Evolutionary conservation across 35 echinoderm and acorn worm genomes (phyloP), one percentile per base, ranked within the genome.

Genomic region (Patiria miniata): DNA sequence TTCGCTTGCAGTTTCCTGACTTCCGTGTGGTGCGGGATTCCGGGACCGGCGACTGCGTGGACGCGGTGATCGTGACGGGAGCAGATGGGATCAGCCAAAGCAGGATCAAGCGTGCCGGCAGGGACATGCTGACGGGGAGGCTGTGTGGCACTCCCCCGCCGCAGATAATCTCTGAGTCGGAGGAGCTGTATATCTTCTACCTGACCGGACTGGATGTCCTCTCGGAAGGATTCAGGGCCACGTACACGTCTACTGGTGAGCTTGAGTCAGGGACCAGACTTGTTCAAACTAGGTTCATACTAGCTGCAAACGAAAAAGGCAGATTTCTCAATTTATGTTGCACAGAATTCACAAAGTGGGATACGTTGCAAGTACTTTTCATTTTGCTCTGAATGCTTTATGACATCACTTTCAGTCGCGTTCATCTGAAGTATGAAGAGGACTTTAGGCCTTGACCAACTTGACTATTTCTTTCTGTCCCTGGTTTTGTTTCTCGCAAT

Each of bases 171-270:
- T 90, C 93, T 0, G 44, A 51, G 42, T 81, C 93, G 0, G 40
- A 57, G 8, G 55, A 85, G 36, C 12, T 94, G 16, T n/a, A 61
- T 5, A 55, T 94, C 3, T 16, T 23, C 22, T 83, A 90, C 21
- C 69, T 86, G 65, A 94, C 93, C 7, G 81, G 87, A 10, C 77
- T 94, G 19, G 77, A 85, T 23, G 93, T 90, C 5, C 28, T 44
- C 16, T 94, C 93, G 19, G 36, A 17, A 29, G 93, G 93, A 7
- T 95, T 95, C 40, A 34, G n/a, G 15, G 89, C 82, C 7, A 23
- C 77, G 19, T 95, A 92, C 51, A 51, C 84, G 7, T 54, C 76
- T 16, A 92, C 89, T 54, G 86, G 93, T 95, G 79, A 57, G 8
- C 29, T 30, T 34, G 34, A 73, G 10, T 73, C 42, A 47, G 42